Conservation (phyloP, 2,797 vertebrate genomes). For the Pelochelys cantorii region DNA sequence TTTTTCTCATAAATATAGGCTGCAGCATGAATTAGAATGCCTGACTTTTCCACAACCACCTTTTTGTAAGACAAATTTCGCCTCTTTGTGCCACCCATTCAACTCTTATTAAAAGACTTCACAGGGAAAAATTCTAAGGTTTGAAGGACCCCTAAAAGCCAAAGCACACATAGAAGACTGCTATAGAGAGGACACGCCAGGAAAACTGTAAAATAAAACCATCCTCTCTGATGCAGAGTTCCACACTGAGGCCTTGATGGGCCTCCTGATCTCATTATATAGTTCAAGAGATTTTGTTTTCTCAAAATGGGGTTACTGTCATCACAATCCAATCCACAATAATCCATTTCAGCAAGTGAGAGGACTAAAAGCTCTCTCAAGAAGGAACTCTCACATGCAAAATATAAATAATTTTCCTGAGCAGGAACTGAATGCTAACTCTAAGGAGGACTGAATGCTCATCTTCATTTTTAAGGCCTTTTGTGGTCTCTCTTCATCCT, state of each 20-base stretch:
- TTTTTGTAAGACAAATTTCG: slow-evolving; percentile 84
- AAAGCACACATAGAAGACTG: slow-evolving; percentile 31
- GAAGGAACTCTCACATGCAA: slow-evolving; percentile 46
- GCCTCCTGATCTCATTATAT: slow-evolving; percentile 81
- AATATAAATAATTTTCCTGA: slow-evolving; percentile 51
- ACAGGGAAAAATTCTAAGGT: slow-evolving; percentile 20
- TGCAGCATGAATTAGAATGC: slow-evolving; percentile 34
- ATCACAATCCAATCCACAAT: slow-evolving; percentile 79
- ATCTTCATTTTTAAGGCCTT: not conserved
- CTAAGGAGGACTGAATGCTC: not conserved
- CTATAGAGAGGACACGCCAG: slow-evolving; percentile 34
- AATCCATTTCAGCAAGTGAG: slow-evolving; percentile 80
- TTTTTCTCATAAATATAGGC: not conserved
- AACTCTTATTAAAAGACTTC: slow-evolving; percentile 45
- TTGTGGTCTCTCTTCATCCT: not conserved
- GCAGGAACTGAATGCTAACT: not conserved
- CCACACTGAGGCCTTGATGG: slow-evolving; percentile 58
- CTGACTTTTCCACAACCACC: slow-evolving; percentile 73
- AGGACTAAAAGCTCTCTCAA: slow-evolving; percentile 73
- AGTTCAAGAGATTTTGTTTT: slow-evolving; percentile 83
- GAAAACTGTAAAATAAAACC: slow-evolving; percentile 60
- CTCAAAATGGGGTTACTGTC: slow-evolving; percentile 82
- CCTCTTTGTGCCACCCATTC: slow-evolving; percentile 81
- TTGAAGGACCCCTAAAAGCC: not conserved
- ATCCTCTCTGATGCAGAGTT: slow-evolving; percentile 55